phyloP scores from a whole-genome alignment of 2,113 vertebrate genomes.

The Aptenodytes patagonicus region DNA sequence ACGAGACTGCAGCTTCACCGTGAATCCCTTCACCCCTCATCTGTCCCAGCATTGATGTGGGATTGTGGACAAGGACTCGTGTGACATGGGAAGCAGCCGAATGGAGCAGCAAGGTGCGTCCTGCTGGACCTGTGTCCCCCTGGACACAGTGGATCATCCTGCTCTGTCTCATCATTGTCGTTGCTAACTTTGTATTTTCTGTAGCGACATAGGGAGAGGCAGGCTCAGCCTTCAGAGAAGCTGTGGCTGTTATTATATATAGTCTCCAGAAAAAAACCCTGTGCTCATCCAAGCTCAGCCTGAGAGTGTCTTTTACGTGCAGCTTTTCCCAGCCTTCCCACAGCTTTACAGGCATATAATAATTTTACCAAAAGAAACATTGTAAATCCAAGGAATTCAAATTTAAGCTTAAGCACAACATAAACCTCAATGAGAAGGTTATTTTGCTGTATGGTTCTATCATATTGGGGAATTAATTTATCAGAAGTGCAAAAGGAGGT shows the following conservation, averaged over 20 bases:
- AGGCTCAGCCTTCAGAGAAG: not conserved
- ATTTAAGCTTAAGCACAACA: not conserved
- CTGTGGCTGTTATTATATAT: not conserved
- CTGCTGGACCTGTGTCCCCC: not conserved
- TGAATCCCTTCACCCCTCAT: not conserved
- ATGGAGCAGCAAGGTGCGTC: not conserved
- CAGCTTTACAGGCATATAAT: not conserved
- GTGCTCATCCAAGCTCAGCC: not conserved
- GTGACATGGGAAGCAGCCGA: not conserved
- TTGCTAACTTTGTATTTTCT: not conserved
- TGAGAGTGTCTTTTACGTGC: not conserved
- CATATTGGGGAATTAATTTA: not conserved
- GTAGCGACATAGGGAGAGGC: not conserved
- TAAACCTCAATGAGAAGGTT: not conserved
- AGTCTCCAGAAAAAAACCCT: not conserved
- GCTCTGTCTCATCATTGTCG: fast-evolving
- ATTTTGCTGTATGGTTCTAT: not conserved
- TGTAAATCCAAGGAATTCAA: not conserved
- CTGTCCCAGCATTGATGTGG: fast-evolving
- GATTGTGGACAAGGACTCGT: fast-evolving
- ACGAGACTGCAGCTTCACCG: fast-evolving
- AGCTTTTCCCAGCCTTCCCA: not conserved
- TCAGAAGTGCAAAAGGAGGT: not conserved
- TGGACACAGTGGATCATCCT: not conserved
- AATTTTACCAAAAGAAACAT: not conserved